Evolutionary conservation across 2,113 vertebrate species (phyloP), one percentile per base, ranked within the genome.

Genomic region (Melanotaenia duboulayi): DNA sequence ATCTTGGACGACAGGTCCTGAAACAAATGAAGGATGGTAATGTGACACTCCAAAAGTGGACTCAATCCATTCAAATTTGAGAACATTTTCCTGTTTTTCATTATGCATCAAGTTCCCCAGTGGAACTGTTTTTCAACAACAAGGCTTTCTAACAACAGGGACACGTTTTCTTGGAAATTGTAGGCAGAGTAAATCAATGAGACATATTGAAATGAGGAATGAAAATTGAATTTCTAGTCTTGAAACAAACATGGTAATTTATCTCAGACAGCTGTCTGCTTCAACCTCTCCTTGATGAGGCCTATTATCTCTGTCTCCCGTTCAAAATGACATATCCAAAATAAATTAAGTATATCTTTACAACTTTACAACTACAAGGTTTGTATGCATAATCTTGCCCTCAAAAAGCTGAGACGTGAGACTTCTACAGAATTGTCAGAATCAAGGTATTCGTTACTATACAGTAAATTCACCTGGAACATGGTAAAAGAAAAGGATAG

Each of bases 101-200:
- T 76, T 68, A 46, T n/a, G 52, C 64, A 50, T 54, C 68, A 0
- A 83, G 86, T 84, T 88, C 81, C 76, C 69, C 11, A 0, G 52
- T 74, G 64, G 72, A 9, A 35, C 11, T 37, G 5, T n/a, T 76
- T 82, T 79, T 57, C 20, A 71, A 28, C 61, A 67, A 54, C 59
- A 68, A 55, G 44, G 52, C 52, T 74, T 71, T 72, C 75, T 78
- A 79, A n/a, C 28, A 69, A 51, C 61, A 67, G 44, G 22, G 35
- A 78, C 20, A 25, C 1, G 50, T 81, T 76, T 64, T 50, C 20
- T 4, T 68, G 46, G 56, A 73, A 71, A 32, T 11, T 51, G 50
- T 35, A 71, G 57, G 71, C 28, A 65, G 77, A 52, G 1, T 1
- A 28, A 74, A 60, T 28, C 7, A 8, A 11, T 22, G 1, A 2